Conservation (phyloP, 2,888 invertebrate genomes). For the Dasypolia templi region DNA sequence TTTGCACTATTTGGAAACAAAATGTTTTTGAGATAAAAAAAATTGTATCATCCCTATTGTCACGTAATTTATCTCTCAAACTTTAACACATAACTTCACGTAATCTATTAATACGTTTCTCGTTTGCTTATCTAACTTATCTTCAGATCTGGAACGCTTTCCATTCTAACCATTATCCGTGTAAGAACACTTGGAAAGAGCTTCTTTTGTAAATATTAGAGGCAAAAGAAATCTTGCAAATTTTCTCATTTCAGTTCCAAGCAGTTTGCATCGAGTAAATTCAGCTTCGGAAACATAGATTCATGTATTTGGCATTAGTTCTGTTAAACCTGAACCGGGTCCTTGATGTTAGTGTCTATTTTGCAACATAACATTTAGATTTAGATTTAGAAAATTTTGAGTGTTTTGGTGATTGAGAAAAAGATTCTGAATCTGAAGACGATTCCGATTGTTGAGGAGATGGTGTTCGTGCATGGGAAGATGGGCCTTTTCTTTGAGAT, state of each 20-base stretch:
- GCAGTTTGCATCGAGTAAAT: background rate
- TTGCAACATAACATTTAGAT: background rate
- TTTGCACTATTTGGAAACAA: no score
- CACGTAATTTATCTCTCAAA: conserved; percentile 14
- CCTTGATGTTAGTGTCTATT: conserved; percentile 9
- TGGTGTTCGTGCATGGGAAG: background rate
- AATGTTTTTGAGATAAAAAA: no score
- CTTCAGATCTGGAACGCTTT: background rate
- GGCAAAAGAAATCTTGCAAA: background rate
- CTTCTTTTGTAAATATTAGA: background rate
- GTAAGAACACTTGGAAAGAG: background rate
- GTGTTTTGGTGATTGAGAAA: background rate
- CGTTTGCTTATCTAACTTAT: background rate
- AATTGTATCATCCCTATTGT: no score
- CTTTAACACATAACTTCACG: background rate
- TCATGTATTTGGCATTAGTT: conserved; percentile 3
- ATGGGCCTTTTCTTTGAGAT: background rate
- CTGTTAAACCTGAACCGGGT: background rate
- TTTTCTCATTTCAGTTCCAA: background rate
- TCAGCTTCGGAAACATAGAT: conserved; percentile 1
- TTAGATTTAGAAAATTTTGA: background rate
- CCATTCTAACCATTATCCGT: background rate
- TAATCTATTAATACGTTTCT: background rate
- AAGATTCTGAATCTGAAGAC: background rate
- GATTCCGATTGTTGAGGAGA: background rate